These are phyloP conservation scores for Ostrea edulis DNA, from an alignment of 1,140 invertebrate species.

Conservation along the genomic window DNA sequence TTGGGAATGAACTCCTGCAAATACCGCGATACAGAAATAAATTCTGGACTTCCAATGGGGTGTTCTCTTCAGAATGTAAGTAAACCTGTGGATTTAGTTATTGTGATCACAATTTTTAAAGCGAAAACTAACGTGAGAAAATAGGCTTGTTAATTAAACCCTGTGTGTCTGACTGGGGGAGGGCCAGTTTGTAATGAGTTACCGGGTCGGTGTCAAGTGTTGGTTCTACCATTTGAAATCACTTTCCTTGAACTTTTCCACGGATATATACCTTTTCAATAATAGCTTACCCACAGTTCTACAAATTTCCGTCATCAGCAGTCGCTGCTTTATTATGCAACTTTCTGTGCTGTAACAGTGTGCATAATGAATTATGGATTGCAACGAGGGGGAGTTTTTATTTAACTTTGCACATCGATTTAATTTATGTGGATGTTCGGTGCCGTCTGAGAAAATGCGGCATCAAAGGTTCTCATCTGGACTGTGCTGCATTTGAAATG, in stretches of 20 bases:
- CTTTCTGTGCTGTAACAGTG: conserved; percentile 4
- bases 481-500: background rate
- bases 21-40: too few relatives aligned
- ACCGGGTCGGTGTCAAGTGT: conserved; percentile 19
- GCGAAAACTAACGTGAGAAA: conserved; percentile 36
- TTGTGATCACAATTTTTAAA: conserved; percentile 16
- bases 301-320: conserved; percentile 8
- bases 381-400: conserved; percentile 26
- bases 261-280: background rate
- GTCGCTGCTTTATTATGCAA: conserved; percentile 21
- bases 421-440: conserved; percentile 26
- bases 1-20: too few relatives aligned
- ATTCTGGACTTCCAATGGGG: background rate
- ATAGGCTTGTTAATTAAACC: conserved; percentile 25
- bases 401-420: conserved; percentile 37
- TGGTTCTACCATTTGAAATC: background rate
- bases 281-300: conserved; percentile 21
- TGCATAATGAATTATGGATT: conserved; percentile 32
- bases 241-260: conserved; percentile 34
- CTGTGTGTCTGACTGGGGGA: background rate
- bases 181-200: background rate
- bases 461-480: conserved; percentile 28
- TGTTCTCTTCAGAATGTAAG: background rate
- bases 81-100: conserved; percentile 12
- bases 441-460: conserved; percentile 11